Conservation (phyloP, 1,140 invertebrate species). For the Drosophila tristis region DNA sequence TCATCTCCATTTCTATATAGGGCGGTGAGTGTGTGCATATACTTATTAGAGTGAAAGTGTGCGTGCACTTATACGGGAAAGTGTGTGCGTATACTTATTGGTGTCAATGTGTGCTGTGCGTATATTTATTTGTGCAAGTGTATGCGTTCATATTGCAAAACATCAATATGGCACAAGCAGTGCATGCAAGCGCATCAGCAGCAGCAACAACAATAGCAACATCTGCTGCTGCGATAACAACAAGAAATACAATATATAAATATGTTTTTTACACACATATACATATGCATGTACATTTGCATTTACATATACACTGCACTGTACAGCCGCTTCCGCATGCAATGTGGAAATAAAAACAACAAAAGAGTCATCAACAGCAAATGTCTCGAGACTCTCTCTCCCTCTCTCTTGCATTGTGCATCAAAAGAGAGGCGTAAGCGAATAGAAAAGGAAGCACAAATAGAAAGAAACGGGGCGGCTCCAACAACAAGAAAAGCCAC, state of each 20-base stretch:
- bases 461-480: conserved; percentile 21
- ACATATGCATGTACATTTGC: conserved; percentile 31
- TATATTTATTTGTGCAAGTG: conserved; percentile 29
- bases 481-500: conserved; percentile 23
- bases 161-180: conserved; percentile 55
- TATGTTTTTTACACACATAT: conserved; percentile 13
- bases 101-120: conserved; percentile 9
- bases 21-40: neutral
- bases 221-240: conserved; percentile 68
- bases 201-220: conserved; percentile 58
- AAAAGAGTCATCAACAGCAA: conserved; percentile 24
- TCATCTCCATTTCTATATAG: too few species aligned
- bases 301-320: conserved; percentile 50
- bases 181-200: conserved; percentile 9
- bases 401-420: conserved; percentile 14
- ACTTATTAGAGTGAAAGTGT: conserved; percentile 22
- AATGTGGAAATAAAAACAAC: conserved; percentile 56
- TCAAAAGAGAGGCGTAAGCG: conserved; percentile 15
- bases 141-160: conserved; percentile 46
- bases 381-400: conserved; percentile 1
- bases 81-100: conserved; percentile 20
- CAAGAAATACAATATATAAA: conserved; percentile 27
- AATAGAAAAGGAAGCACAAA: conserved; percentile 26
- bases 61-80: conserved; percentile 28
- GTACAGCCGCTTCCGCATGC: conserved; percentile 67